phyloP scores from a whole-genome alignment of 1,140 invertebrate genomes.

The Neodiprion pinetum region DNA sequence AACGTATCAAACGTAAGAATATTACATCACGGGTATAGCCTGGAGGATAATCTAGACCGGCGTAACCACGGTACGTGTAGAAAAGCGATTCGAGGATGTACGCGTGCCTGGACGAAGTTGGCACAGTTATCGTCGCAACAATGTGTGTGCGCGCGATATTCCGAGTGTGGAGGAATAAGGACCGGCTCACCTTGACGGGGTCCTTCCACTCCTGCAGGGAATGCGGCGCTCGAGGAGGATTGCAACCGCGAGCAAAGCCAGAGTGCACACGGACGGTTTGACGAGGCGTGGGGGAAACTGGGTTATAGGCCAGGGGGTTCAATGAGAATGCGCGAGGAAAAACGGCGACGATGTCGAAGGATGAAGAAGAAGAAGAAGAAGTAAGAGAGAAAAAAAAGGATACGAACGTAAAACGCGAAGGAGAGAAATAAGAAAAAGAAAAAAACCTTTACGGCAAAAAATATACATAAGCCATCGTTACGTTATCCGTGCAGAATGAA shows the following conservation, averaged over 20 bases:
- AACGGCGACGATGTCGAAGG: no score
- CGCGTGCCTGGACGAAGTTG: no score
- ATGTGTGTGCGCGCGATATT: no score
- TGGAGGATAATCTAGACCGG: no score
- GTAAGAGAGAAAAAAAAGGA: neutral
- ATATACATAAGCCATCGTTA: neutral
- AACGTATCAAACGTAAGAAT: no score
- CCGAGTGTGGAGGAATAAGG: constrained; percentile 23
- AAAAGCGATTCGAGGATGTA: no score
- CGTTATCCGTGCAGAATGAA: no score
- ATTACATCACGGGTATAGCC: no score
- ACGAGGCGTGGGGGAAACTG: constrained; percentile 10
- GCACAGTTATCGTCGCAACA: no score
- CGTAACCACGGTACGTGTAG: no score
- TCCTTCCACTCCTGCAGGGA: constrained; percentile 56
- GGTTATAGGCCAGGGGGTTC: constrained; percentile 27
- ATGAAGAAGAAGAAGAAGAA: neutral
- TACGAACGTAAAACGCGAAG: neutral
- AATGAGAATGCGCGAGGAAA: neutral
- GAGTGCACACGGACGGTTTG: constrained; percentile 14
- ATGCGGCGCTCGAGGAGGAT: constrained; percentile 37
- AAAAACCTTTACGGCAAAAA: neutral
- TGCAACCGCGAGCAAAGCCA: neutral
- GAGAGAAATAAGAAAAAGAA: neutral
- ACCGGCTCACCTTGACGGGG: constrained; percentile 61